A percentile compares a stretch with the other conserved stretches of the same genome.
phyloP scores from a whole-genome alignment of 2,888 invertebrate genomes.

The Drosophila nigritarsus region DNA sequence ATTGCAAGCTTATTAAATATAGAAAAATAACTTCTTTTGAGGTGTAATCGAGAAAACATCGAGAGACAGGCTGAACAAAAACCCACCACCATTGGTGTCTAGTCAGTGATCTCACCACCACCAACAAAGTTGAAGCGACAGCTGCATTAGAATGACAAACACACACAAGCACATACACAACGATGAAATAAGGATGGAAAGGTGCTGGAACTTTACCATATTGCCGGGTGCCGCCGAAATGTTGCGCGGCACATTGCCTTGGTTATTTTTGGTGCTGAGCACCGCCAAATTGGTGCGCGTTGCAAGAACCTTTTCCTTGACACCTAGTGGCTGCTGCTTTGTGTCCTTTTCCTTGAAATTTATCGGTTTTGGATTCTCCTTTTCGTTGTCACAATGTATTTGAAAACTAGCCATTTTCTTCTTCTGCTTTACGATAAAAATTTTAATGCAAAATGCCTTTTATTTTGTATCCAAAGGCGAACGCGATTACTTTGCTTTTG shows the following conservation, averaged over 20 bases:
- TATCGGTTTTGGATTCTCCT: constrained; percentile 85
- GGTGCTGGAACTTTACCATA: constrained; percentile 68
- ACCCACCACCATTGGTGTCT: constrained; percentile 50
- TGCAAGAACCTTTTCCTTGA: constrained; percentile 66
- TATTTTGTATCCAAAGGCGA: constrained; percentile 45
- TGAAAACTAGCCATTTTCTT: constrained; percentile 89
- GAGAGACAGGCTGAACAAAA: constrained; percentile 25
- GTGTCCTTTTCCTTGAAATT: constrained; percentile 49
- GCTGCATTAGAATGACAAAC: constrained; percentile 65
- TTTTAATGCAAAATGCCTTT: constrained; percentile 6
- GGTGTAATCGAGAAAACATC: constrained; percentile 2
- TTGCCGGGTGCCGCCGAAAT: constrained; percentile 57
- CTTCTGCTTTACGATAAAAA: not conserved
- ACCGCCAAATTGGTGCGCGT: constrained; percentile 72
- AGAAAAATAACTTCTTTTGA: not conserved
- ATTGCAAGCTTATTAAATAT: constrained; percentile 19
- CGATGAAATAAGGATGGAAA: constrained; percentile 40
- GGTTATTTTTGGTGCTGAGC: constrained; percentile 64
- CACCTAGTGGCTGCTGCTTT: constrained; percentile 73
- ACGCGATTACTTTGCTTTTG: constrained; percentile 17
- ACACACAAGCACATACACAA: constrained; percentile 20
- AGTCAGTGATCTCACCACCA: constrained; percentile 34
- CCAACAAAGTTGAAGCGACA: constrained; percentile 46
- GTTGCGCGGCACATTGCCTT: constrained; percentile 56
- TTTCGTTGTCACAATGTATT: constrained; percentile 92